phyloP scores from a whole-genome alignment of 2,888 invertebrate genomes.

The Lysandra coridon region DNA sequence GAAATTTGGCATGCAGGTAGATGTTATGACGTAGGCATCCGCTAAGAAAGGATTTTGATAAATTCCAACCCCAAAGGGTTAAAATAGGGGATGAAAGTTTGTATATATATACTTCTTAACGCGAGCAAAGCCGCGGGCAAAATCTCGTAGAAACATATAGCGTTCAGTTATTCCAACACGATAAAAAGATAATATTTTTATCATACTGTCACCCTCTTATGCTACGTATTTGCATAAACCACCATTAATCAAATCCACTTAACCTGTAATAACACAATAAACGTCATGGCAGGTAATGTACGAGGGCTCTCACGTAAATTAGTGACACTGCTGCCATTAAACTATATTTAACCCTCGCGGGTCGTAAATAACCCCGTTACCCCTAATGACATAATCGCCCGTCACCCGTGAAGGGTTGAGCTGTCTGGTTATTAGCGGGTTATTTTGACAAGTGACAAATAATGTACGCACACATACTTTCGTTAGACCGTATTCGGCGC shows the following conservation, averaged over 20 bases:
- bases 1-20: no score
- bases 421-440: conserved; percentile 16
- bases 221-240: background rate
- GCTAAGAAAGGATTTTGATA: no score
- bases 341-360: conserved; percentile 46
- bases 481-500: background rate
- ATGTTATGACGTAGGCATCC: no score
- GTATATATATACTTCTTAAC: no score
- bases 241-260: background rate
- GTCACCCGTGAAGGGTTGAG: conserved; percentile 39
- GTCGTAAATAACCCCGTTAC: conserved; percentile 39
- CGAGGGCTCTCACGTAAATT: conserved; percentile 21
- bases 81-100: no score
- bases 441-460: conserved; percentile 14
- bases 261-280: conserved; percentile 9
- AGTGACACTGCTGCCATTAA: conserved; percentile 7
- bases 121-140: no score
- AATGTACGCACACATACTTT: background rate
- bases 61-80: no score
- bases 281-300: background rate
- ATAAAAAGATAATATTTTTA: no score
- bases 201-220: background rate
- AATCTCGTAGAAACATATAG: no score
- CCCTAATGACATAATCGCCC: conserved; percentile 38
- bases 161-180: no score